Conservation (phyloP, 2,888 invertebrate genomes). For the Cephalotes varians region DNA sequence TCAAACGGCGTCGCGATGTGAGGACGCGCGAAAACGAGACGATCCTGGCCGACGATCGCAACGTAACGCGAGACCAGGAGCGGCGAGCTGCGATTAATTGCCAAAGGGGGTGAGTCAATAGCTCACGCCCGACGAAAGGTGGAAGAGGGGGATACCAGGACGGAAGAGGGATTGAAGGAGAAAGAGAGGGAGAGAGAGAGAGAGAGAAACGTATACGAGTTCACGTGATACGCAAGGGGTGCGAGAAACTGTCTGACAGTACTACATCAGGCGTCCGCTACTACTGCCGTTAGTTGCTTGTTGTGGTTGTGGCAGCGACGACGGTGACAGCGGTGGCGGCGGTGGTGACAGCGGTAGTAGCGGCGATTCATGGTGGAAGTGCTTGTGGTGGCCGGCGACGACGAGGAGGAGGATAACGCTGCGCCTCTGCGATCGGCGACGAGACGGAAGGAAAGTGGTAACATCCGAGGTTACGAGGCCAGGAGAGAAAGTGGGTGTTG, state of each 20-base stretch:
- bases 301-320: slow-evolving; percentile 40
- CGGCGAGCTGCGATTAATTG: slow-evolving; percentile 45
- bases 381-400: slow-evolving; percentile 58
- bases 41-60: background rate
- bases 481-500: slow-evolving; percentile 78
- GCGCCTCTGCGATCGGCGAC: slow-evolving; percentile 69
- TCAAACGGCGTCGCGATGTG: slow-evolving; percentile 26
- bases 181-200: background rate
- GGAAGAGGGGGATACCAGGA: slow-evolving; percentile 7
- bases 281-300: slow-evolving; percentile 55
- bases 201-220: slow-evolving; percentile 8
- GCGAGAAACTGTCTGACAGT: slow-evolving; percentile 51
- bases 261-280: slow-evolving; percentile 45
- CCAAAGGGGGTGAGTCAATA: slow-evolving; percentile 56
- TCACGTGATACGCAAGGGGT: slow-evolving; percentile 48
- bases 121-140: slow-evolving; percentile 28
- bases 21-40: slow-evolving; percentile 13
- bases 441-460: slow-evolving; percentile 69
- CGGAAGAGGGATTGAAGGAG: slow-evolving; percentile 28
- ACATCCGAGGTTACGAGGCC: slow-evolving; percentile 76
- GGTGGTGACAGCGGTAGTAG: slow-evolving; percentile 44
- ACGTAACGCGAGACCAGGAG: slow-evolving; percentile 1
- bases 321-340: slow-evolving; percentile 32
- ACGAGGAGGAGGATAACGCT: slow-evolving; percentile 60
- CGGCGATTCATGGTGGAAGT: slow-evolving; percentile 54